Evolutionary conservation across 2,797 vertebrate genomes (phyloP).

Genomic region (Threskiornis aethiopicus): DNA sequence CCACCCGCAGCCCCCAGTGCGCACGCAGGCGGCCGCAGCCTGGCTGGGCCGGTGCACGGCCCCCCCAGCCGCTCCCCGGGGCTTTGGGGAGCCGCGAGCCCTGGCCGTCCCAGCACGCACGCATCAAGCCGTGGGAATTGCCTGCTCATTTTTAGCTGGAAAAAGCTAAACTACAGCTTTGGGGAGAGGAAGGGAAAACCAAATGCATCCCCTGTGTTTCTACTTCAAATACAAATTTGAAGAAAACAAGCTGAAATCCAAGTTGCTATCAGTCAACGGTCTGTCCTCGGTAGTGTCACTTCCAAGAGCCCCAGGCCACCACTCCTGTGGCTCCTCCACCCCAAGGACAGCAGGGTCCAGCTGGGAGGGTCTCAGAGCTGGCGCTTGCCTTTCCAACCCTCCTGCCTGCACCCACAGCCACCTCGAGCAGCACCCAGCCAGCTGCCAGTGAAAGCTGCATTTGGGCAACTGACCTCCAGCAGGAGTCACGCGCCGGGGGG

Average conservation of each 20-base stretch:
- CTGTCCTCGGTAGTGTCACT: fast-evolving
- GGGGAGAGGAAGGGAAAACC: neutral
- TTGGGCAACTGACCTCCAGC: fast-evolving
- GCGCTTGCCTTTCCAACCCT: fast-evolving
- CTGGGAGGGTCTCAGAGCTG: neutral
- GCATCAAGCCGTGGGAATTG: fast-evolving
- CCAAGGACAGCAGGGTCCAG: neutral
- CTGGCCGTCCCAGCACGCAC: fast-evolving
- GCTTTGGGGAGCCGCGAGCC: neutral
- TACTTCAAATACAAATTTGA: fast-evolving
- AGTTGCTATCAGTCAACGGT: fast-evolving
- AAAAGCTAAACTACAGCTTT: neutral
- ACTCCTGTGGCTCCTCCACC: fast-evolving
- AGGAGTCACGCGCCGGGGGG: fast-evolving
- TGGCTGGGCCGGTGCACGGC: fast-evolving
- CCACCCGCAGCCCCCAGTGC: neutral
- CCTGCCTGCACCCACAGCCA: neutral
- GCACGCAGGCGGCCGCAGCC: neutral
- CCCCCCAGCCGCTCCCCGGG: neutral
- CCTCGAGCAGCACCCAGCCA: neutral
- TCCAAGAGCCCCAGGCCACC: too few species aligned
- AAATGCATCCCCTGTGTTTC: fast-evolving
- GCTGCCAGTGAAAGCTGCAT: fast-evolving
- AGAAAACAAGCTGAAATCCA: fast-evolving
- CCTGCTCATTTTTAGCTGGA: fast-evolving